phyloP scores from a whole-genome alignment of 53 echinoderm and acorn worm genomes.

The Paracentrotus lividus region DNA sequence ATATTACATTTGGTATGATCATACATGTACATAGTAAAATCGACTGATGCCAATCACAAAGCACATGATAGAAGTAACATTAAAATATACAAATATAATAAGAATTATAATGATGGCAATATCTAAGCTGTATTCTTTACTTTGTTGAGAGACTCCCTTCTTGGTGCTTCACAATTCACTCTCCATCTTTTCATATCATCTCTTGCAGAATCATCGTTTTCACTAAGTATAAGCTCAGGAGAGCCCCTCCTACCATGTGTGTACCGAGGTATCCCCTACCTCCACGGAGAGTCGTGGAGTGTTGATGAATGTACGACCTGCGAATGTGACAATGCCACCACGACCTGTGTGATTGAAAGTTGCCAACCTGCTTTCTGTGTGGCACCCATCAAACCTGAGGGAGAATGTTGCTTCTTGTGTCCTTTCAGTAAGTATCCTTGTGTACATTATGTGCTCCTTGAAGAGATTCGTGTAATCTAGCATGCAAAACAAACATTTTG shows the following conservation, averaged over 20 bases:
- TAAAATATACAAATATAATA: not conserved
- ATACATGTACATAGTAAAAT: no score
- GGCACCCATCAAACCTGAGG: conserved; percentile 75
- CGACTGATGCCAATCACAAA: no score
- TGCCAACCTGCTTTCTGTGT: conserved; percentile 79
- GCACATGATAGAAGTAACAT: no score
- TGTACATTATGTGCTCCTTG: no score
- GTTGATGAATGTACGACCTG: conserved; percentile 86
- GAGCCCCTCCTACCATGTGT: conserved; percentile 72
- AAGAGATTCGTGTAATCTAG: no score
- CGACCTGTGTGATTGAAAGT: conserved; percentile 85
- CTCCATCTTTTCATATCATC: not conserved
- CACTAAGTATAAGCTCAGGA: conserved; percentile 56
- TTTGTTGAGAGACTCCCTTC: not conserved
- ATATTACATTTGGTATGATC: no score
- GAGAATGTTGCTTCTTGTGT: conserved; percentile 89
- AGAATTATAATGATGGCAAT: not conserved
- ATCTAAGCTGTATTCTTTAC: not conserved
- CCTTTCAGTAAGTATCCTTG: conserved; percentile 84
- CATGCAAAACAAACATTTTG: no score
- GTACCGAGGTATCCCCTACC: conserved; percentile 69
- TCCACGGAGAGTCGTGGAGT: conserved; percentile 71
- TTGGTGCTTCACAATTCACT: not conserved
- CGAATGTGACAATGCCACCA: conserved; percentile 82
- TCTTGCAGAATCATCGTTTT: conserved; percentile 69